Base-by-base conservation (phyloP, 2,113 vertebrate genomes). In the Pampusana beccarii region DNA sequence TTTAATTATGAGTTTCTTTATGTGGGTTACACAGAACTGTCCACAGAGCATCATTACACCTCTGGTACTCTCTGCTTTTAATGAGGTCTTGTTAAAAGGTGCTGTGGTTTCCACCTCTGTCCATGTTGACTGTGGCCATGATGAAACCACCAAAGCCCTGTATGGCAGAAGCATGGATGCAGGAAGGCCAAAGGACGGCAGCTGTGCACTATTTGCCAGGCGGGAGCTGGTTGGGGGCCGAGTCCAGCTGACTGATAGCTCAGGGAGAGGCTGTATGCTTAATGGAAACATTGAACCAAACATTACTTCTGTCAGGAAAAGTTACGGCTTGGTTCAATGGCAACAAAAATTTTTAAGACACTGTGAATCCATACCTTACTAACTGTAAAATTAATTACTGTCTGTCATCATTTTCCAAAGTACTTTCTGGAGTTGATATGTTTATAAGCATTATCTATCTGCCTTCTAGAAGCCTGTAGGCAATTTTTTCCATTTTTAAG, bases 381-480 rank as follows among this genome's bases (percentile, higher is more conserved):
- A 98, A 98, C 95, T 96, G 79, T 91, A 97, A 96, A 93, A 97
- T 96, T 97, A 98, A 97, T 97, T 97, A 92, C 80, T 72, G 79
- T 82, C 94, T 97, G 75, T 96, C 96, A 96, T 94, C 90, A 88
- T 91, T 86, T 95, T 88, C 90, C 83, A 48, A 96, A 96, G 73
- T 71, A 88, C 93, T 86, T 96, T 95, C 96, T 95, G 74, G 88
- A 96, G 78, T 90, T 97, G 86, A 23, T 79, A 81, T 57, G 78
- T 94, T 46, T 92, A 93, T 38, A 42, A 65, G 65, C 93, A 75
- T 91, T 95, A 92, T 65, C 74, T 87, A 91, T 53, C 66, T 97
- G 44, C 70, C 78, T 89, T 75, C 28, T 89, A 92, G 82, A 94
- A 95, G 42, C 24, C 67, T 79, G 25, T 90, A 53, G 69, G 57